Evolutionary conservation across 2,797 vertebrate species (phyloP), one percentile per base, ranked within the genome.

Genomic region (Acanthis flammea): DNA sequence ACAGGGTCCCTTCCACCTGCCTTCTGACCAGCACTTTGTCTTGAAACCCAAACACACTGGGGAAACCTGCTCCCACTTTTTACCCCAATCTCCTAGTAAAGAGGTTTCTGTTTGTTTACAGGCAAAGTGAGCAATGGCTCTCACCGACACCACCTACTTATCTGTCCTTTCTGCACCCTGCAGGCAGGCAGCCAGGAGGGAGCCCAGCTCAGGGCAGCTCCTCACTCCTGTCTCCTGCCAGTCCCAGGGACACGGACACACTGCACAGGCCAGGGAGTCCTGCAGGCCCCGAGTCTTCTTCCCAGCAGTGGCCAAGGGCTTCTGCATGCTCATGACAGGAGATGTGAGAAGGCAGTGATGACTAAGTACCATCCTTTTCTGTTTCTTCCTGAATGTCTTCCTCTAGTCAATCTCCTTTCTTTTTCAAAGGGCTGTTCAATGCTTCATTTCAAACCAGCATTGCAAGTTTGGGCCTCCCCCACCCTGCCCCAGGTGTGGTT

Each of bases 201-300:
- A 84, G 54, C 61, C 50, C 58, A 45, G 72, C 62, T 4, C 6
- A 9, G 41, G n/a, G 79, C 88, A 77, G 54, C 42, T 65, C 66
- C 47, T 13, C 0, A 0, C n/a, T 25, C 0, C 0, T 13, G 19
- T 33, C 39, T 27, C 24, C 80, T 78, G 73, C 35, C 68, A 53
- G 45, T 21, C 27, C 12, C 27, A n/a, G 76, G 53, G 70, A 16
- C 24, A 24, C 41, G 35, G 62, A 17, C 3, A 0, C 54, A 2
- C 41, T 23, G 17, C 1, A 0, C 48, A n/a, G 45, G 10, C 21
- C 39, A 42, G 33, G 16, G 37, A 12, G 10, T 67, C 53, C 48
- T 87, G 58, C 62, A 73, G 81, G 19, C 44, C 30, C 14, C 7
- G 2, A 7, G 0, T 45, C 72, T 63, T 27, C 44, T 60, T 86